Percentiles rank a stretch among this genome's conserved stretches.
Conservation (phyloP, 2,888 invertebrate species). For the Mylabris sibirica region DNA sequence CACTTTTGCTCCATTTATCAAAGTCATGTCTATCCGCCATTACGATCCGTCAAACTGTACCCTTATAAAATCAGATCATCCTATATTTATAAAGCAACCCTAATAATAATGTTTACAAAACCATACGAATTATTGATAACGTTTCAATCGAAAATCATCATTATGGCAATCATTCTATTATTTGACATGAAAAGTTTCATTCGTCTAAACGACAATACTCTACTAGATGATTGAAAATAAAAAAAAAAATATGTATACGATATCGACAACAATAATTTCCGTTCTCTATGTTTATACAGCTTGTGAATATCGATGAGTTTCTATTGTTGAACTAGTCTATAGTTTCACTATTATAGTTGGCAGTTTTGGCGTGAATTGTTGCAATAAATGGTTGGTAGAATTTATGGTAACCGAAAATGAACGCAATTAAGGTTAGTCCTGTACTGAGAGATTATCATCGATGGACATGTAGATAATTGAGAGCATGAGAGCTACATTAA, state of each 20-base stretch:
- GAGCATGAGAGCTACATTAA: not conserved
- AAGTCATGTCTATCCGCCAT: slow-evolving; percentile 55
- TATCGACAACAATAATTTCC: slow-evolving; percentile 4
- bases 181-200: slow-evolving; percentile 9
- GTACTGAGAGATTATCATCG: slow-evolving; percentile 6
- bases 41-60: slow-evolving; percentile 46
- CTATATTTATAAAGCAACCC: slow-evolving; percentile 40
- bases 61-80: slow-evolving; percentile 49
- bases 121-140: slow-evolving; percentile 26
- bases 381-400: not conserved
- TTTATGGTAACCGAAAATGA: slow-evolving; percentile 5
- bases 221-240: not conserved
- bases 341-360: too few species aligned
- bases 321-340: not conserved
- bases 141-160: slow-evolving; percentile 14
- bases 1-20: slow-evolving; percentile 63
- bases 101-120: slow-evolving; percentile 31
- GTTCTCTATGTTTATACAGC: slow-evolving; percentile 2
- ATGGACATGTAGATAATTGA: slow-evolving; percentile 4
- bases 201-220: not conserved
- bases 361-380: slow-evolving; percentile 2
- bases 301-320: slow-evolving; percentile 5
- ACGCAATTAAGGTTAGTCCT: not conserved
- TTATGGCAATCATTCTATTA: slow-evolving; percentile 13
- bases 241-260: not conserved